A percentile compares a stretch with the other conserved stretches of the same genome.
Conservation (phyloP, 1,140 invertebrate genomes). For the Eurosta solidaginis region DNA sequence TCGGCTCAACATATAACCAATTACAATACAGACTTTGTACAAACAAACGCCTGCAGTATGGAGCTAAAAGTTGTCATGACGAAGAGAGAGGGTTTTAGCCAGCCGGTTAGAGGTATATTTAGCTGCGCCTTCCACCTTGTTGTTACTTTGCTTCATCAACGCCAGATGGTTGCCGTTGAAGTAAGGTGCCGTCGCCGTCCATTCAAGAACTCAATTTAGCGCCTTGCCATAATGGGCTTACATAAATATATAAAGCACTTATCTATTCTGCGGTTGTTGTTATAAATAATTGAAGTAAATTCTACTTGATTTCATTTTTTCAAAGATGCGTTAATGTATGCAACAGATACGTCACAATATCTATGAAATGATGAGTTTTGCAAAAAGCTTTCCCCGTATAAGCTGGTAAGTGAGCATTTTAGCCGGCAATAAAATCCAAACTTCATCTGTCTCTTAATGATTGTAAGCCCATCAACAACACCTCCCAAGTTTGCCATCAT, state of each 20-base stretch:
- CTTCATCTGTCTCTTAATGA: neutral
- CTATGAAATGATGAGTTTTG: neutral
- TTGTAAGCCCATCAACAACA: neutral
- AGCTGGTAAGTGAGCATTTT: neutral
- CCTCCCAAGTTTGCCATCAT: neutral
- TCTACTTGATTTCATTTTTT: neutral
- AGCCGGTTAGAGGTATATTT: neutral
- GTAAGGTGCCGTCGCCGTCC: neutral
- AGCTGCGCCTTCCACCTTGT: neutral
- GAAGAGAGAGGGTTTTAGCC: neutral
- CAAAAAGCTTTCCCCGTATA: neutral
- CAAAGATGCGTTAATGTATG: neutral
- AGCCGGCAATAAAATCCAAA: neutral
- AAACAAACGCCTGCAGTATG: neutral
- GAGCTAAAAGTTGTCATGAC: neutral
- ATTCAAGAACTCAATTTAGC: slow-evolving; percentile 13
- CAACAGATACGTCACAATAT: neutral
- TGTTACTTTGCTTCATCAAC: neutral
- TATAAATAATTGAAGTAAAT: neutral
- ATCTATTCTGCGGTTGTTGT: neutral
- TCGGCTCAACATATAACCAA: slow-evolving; percentile 18
- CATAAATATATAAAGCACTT: neutral
- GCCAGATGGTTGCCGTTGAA: neutral
- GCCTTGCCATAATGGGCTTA: neutral
- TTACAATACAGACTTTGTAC: too few relatives aligned